Conservation (phyloP, 2,113 vertebrate genomes). For the Plecotus auritus region DNA sequence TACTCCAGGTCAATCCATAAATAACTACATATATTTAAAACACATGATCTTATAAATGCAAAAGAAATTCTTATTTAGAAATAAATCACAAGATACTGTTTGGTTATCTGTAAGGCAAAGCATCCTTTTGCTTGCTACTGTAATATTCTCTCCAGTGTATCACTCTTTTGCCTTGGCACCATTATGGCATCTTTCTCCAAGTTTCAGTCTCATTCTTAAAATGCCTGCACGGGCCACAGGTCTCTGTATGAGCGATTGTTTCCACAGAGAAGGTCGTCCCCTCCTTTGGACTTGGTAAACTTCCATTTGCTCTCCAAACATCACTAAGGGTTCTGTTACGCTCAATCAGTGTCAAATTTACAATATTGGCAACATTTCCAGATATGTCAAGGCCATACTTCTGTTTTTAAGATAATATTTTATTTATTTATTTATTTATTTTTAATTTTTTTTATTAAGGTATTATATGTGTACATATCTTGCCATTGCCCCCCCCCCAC, state of each 20-base stretch:
- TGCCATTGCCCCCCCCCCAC: no score
- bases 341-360: no score
- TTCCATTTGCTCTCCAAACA: no score
- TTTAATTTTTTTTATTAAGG: no score
- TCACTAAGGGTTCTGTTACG: no score
- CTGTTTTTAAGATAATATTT: no score
- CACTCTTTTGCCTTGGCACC: background rate
- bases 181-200: background rate
- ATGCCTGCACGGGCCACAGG: background rate
- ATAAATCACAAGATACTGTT: background rate
- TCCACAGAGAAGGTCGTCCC: background rate
- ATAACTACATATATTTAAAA: background rate
- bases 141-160: background rate
- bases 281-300: background rate
- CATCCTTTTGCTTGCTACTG: background rate
- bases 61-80: background rate
- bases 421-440: no score
- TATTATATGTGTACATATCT: no score
- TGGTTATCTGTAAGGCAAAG: background rate
- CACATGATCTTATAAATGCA: background rate
- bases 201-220: background rate
- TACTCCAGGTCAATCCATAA: background rate
- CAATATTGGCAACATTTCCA: no score
- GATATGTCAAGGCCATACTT: no score
- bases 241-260: background rate